Percentiles rank a stretch among this genome's conserved stretches.
Conservation (phyloP, 2,797 vertebrate genomes). For the Labroides dimidiatus region DNA sequence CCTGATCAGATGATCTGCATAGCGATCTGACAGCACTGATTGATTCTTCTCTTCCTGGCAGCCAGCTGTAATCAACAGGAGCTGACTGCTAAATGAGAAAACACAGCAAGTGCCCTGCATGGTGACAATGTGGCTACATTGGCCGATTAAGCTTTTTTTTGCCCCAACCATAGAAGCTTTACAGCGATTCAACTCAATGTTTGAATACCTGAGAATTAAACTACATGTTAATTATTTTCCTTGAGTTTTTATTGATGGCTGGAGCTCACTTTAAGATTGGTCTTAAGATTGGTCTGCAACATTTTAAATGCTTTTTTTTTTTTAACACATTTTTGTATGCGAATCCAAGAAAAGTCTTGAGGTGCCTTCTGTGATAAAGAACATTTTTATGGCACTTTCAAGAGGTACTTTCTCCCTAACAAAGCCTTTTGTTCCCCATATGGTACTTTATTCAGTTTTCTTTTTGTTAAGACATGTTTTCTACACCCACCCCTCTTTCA, state of each 20-base stretch:
- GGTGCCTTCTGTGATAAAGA: neutral
- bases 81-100: slow-evolving; percentile 77
- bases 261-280: neutral
- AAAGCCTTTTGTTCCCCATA: slow-evolving; percentile 27
- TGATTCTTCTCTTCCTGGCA: slow-evolving; percentile 67
- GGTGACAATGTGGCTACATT: slow-evolving; percentile 59
- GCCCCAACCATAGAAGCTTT: neutral
- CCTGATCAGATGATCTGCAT: slow-evolving; percentile 66
- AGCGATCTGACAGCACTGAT: slow-evolving; percentile 71
- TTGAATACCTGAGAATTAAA: neutral
- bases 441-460: slow-evolving; percentile 12
- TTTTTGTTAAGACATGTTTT: slow-evolving; percentile 21
- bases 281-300: neutral
- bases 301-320: neutral
- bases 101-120: slow-evolving; percentile 68
- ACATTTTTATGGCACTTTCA: neutral
- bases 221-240: neutral
- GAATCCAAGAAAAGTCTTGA: too few relatives aligned
- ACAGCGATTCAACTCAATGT: slow-evolving; percentile 13
- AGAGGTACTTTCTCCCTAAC: neutral
- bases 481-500: slow-evolving; percentile 23
- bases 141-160: slow-evolving; percentile 46
- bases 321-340: too few relatives aligned
- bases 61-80: slow-evolving; percentile 80
- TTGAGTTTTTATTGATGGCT: neutral